These are phyloP conservation scores for Agrotis ipsilon DNA, from an alignment of 2,888 invertebrate species.

Conservation along the genomic window DNA sequence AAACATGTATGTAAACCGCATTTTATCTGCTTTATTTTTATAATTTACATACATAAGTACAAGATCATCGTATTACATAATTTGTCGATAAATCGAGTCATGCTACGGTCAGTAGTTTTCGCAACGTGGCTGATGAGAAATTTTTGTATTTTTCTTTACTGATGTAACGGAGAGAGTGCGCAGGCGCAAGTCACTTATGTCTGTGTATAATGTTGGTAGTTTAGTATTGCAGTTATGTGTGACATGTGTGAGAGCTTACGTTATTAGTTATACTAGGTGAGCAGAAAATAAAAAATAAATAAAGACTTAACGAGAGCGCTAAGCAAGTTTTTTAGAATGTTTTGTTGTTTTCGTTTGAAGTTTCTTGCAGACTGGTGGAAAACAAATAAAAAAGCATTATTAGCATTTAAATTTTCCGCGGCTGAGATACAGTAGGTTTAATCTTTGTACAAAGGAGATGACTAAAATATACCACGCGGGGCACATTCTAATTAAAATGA, in stretches of 20 bases:
- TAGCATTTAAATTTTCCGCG: background rate
- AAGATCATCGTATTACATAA: slow-evolving; percentile 46
- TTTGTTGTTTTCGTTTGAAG: background rate
- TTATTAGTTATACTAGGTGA: slow-evolving; percentile 33
- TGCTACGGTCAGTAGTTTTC: slow-evolving; percentile 39
- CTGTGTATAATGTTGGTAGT: slow-evolving; percentile 30
- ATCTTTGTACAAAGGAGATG: background rate
- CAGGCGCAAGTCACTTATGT: slow-evolving; percentile 25
- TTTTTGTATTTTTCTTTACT: slow-evolving; percentile 65
- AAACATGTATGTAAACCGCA: background rate
- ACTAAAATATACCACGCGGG: background rate
- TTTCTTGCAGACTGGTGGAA: background rate
- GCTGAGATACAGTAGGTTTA: background rate
- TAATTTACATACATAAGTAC: slow-evolving; percentile 26
- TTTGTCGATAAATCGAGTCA: slow-evolving; percentile 54
- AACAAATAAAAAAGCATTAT: background rate
- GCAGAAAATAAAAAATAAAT: slow-evolving; percentile 14
- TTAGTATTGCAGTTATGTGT: slow-evolving; percentile 29
- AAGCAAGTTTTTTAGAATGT: background rate
- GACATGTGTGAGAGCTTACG: slow-evolving; percentile 22
- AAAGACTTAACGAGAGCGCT: background rate
- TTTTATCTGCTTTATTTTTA: slow-evolving; percentile 12
- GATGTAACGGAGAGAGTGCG: slow-evolving; percentile 71
- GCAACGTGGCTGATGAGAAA: slow-evolving; percentile 52
- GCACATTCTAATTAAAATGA: background rate